Conservation (phyloP, 2,888 invertebrate species). For the Leptopterna dolabrata region DNA sequence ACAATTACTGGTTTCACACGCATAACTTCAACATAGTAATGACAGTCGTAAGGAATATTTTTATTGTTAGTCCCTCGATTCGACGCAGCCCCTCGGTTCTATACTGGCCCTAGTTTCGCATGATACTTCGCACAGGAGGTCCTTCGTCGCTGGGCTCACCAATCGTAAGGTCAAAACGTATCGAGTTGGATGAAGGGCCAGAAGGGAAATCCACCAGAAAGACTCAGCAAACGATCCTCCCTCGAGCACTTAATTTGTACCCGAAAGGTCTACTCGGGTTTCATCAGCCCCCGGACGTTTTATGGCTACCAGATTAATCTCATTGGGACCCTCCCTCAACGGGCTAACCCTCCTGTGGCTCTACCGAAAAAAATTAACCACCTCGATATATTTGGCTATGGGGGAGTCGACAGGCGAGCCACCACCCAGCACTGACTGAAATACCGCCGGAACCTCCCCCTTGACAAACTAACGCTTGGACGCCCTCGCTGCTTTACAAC, state of each 20-base stretch:
- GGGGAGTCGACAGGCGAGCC: constrained; percentile 4
- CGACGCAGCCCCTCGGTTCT: too few species aligned
- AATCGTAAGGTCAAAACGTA: too few species aligned
- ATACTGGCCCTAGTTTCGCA: too few species aligned
- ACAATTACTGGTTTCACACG: too few species aligned
- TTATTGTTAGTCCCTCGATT: too few species aligned
- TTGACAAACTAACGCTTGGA: background rate
- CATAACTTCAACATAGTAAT: too few species aligned
- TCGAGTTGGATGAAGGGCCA: too few species aligned
- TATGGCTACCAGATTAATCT: background rate
- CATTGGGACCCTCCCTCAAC: background rate
- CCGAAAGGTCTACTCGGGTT: background rate
- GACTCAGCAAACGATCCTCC: background rate
- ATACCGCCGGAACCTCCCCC: background rate
- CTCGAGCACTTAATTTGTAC: background rate
- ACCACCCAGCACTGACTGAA: background rate
- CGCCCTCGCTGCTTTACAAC: background rate
- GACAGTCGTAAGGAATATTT: too few species aligned
- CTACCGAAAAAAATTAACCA: constrained; percentile 21
- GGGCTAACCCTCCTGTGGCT: background rate
- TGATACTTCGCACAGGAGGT: too few species aligned
- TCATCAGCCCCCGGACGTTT: background rate
- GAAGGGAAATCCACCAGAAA: too few species aligned
- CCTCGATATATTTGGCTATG: constrained; percentile 12
- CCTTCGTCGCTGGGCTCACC: too few species aligned